Percentiles rank a stretch among this genome's conserved stretches.
These are phyloP conservation scores for Actias luna DNA, from an alignment of 2,888 invertebrate species.

Conservation along the genomic window DNA sequence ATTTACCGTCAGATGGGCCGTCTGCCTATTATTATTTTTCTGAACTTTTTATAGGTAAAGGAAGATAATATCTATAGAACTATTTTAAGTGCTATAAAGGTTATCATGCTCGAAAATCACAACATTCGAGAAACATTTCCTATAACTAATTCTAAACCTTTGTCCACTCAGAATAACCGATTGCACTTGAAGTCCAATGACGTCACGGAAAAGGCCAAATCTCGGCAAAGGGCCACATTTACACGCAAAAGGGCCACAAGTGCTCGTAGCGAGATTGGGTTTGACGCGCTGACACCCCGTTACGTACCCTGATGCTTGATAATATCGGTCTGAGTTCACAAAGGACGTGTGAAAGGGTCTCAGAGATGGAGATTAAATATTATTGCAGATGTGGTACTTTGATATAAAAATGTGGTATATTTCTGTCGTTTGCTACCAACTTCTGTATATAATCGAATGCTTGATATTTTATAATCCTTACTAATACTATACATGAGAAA, in stretches of 20 bases:
- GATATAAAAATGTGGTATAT: too few species aligned
- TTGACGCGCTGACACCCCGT: slow-evolving; percentile 53
- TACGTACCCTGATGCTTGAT: slow-evolving; percentile 38
- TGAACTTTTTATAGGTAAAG: too few species aligned
- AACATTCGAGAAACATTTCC: neutral
- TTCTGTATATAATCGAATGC: too few species aligned
- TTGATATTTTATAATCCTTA: too few species aligned
- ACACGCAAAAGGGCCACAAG: slow-evolving; percentile 47
- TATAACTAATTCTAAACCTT: slow-evolving; percentile 21
- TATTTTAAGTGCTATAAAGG: neutral
- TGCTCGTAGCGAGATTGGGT: slow-evolving; percentile 49
- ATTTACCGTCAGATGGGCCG: too few species aligned
- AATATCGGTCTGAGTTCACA: slow-evolving; percentile 34
- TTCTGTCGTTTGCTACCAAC: too few species aligned
- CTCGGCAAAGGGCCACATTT: slow-evolving; percentile 23
- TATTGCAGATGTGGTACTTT: neutral
- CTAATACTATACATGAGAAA: too few species aligned
- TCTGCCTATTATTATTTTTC: too few species aligned
- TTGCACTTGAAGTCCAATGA: slow-evolving; percentile 42
- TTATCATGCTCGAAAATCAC: neutral
- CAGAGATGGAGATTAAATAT: slow-evolving; percentile 22
- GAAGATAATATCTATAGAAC: too few species aligned
- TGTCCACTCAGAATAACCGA: slow-evolving; percentile 35
- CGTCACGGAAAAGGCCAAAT: slow-evolving; percentile 48
- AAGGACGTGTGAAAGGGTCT: slow-evolving; percentile 32